Percentiles rank a stretch among this genome's conserved stretches.
phyloP scores from a whole-genome alignment of 2,113 vertebrate genomes.

The Dicentrarchus labrax region DNA sequence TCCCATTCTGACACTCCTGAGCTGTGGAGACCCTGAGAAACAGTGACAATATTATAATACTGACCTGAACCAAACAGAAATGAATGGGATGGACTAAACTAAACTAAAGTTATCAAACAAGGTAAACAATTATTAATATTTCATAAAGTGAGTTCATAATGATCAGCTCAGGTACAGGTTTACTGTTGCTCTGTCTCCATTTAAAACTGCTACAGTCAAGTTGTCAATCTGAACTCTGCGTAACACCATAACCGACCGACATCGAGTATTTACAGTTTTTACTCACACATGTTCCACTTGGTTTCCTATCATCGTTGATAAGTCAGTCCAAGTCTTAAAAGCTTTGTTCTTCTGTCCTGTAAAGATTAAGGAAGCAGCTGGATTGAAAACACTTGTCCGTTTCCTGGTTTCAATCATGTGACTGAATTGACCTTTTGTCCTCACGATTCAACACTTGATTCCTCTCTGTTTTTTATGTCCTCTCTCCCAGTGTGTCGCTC shows the following conservation, averaged over 20 bases:
- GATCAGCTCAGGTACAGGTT: conserved; percentile 6
- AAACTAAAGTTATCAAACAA: neutral
- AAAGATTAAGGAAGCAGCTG: conserved; percentile 20
- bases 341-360: conserved; percentile 13
- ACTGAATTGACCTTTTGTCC: conserved; percentile 72
- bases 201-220: neutral
- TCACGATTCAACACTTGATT: neutral
- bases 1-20: conserved; percentile 56
- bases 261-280: conserved; percentile 10
- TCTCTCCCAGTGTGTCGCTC: neutral
- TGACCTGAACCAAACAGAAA: neutral
- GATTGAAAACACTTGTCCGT: conserved; percentile 29
- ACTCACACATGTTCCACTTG: conserved; percentile 64
- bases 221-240: neutral
- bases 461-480: neutral
- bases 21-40: conserved; percentile 26
- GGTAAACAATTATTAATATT: neutral
- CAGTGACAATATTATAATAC: neutral
- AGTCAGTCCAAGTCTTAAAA: neutral
- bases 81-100: neutral
- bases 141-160: neutral
- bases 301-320: conserved; percentile 48
- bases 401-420: conserved; percentile 78
- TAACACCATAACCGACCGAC: neutral
- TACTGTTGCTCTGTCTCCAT: neutral